phyloP scores from a whole-genome alignment of 2,797 vertebrate species.

The Anabacerthia variegaticeps region DNA sequence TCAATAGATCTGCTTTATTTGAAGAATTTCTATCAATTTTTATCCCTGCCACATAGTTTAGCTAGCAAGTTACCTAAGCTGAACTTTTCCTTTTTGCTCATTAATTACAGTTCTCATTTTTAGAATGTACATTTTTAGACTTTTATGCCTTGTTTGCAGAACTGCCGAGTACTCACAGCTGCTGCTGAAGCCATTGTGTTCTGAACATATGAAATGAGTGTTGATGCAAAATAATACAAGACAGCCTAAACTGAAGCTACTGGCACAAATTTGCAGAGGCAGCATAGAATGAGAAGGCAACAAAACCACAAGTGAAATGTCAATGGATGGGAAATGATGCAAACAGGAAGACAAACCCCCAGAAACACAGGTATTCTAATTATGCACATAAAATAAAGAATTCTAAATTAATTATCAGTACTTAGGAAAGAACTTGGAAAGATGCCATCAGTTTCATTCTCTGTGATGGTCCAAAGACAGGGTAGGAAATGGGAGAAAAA shows the following conservation, averaged over 20 bases:
- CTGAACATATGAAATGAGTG: not conserved
- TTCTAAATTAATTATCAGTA: not conserved
- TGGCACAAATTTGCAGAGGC: not conserved
- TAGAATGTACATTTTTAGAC: not conserved
- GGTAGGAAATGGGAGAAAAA: not conserved
- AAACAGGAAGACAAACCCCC: not conserved
- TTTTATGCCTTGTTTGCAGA: not conserved
- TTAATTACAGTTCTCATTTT: not conserved
- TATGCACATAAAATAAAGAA: not conserved
- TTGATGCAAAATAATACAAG: not conserved
- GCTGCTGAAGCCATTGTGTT: not conserved
- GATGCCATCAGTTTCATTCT: not conserved
- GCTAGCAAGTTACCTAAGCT: not conserved
- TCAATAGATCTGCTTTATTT: not conserved
- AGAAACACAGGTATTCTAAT: not conserved
- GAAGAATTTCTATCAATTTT: not conserved
- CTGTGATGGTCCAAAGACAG: not conserved
- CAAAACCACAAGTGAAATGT: not conserved
- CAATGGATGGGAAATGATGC: not conserved
- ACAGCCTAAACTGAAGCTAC: not conserved
- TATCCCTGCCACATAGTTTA: not conserved
- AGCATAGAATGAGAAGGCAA: not conserved
- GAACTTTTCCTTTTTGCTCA: conserved; percentile 1
- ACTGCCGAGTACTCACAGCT: conserved; percentile 16
- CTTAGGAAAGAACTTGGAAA: not conserved